Conservation (phyloP, 1,140 invertebrate species). For the Tribolium madens region DNA sequence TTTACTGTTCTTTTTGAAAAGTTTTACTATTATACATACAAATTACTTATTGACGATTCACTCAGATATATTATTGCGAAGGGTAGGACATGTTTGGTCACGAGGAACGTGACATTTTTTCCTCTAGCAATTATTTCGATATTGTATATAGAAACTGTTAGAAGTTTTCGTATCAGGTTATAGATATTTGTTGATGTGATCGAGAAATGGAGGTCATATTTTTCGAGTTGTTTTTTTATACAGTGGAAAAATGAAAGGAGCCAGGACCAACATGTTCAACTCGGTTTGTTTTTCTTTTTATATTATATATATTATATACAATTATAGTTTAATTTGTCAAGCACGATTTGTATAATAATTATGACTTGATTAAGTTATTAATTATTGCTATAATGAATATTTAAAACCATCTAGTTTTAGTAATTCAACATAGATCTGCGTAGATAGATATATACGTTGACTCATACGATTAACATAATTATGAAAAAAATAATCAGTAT, state of each 20-base stretch:
- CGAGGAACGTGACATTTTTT: no score
- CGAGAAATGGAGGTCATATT: slow-evolving; percentile 30
- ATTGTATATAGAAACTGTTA: slow-evolving; percentile 27
- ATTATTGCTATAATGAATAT: slow-evolving; percentile 47
- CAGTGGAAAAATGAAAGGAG: background rate
- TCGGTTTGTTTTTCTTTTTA: slow-evolving; percentile 10
- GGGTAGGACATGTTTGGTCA: background rate
- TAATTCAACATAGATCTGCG: slow-evolving; percentile 55
- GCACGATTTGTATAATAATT: slow-evolving; percentile 45
- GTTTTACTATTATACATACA: slow-evolving; percentile 31
- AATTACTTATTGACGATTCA: slow-evolving; percentile 18
- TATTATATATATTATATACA: background rate
- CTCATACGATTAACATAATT: slow-evolving; percentile 50
- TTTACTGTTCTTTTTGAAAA: slow-evolving; percentile 44
- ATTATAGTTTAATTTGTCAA: slow-evolving; percentile 41
- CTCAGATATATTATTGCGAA: slow-evolving; percentile 10
- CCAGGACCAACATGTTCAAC: background rate
- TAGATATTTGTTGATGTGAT: slow-evolving; percentile 30
- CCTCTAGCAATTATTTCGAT: slow-evolving; percentile 21
- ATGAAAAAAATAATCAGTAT: slow-evolving; percentile 57
- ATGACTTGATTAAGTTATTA: slow-evolving; percentile 45
- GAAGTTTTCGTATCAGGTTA: slow-evolving; percentile 23
- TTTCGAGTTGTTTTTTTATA: slow-evolving; percentile 23
- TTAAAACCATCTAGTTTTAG: slow-evolving; percentile 55
- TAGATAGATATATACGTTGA: slow-evolving; percentile 58